phyloP scores from a whole-genome alignment of 2,113 vertebrate genomes.

The Bubalus kerabau region DNA sequence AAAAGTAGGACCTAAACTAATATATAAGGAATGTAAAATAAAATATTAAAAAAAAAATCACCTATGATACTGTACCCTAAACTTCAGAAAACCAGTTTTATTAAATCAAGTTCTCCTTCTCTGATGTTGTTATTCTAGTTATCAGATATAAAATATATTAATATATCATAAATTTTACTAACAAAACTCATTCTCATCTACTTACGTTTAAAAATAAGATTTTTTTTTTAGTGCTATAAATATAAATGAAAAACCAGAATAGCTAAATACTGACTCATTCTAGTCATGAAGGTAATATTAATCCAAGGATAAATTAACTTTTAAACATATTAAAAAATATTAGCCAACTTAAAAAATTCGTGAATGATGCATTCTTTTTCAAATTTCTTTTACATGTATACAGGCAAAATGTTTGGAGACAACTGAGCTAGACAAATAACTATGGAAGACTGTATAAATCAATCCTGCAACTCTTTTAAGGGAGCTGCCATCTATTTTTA shows the following conservation, averaged over 20 bases:
- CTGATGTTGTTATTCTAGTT: background rate
- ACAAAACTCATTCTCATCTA: background rate
- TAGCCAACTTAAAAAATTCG: background rate
- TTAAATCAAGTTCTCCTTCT: background rate
- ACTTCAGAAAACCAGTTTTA: background rate
- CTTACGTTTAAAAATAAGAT: background rate
- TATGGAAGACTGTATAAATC: background rate
- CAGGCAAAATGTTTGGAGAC: background rate
- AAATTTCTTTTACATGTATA: background rate
- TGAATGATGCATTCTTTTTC: background rate
- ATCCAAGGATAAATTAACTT: background rate
- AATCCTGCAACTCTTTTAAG: background rate
- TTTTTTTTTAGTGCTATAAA: background rate
- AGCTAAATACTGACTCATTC: background rate
- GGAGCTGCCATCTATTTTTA: conserved; percentile 43
- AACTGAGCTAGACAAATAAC: background rate
- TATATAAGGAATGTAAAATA: background rate
- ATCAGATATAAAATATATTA: background rate
- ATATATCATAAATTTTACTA: background rate
- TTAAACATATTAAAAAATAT: background rate
- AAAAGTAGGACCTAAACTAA: background rate
- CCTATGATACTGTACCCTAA: background rate
- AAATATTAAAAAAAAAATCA: background rate
- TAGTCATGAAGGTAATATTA: background rate
- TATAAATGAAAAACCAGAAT: background rate